Conservation (phyloP, 1,140 invertebrate species). For the Lepidotrigona ventralis region DNA sequence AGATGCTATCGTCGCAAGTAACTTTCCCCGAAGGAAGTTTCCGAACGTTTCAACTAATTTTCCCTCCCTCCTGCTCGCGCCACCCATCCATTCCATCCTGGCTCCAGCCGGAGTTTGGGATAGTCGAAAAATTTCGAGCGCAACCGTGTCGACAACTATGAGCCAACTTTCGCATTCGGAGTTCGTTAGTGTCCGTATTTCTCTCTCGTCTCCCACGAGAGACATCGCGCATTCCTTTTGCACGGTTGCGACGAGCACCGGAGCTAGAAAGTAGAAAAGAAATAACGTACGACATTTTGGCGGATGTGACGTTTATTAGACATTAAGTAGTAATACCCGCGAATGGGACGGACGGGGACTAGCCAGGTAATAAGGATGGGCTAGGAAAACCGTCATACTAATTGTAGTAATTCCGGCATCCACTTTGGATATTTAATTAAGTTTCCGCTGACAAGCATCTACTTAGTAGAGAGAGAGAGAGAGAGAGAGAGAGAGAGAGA, state of each 20-base stretch:
- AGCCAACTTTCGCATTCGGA: slow-evolving; percentile 52
- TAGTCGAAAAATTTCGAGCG: slow-evolving; percentile 39
- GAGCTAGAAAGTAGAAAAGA: slow-evolving; percentile 42
- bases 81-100: background rate
- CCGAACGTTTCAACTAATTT: slow-evolving; percentile 38
- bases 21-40: slow-evolving; percentile 18
- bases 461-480: slow-evolving; percentile 53
- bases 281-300: slow-evolving; percentile 62
- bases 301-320: slow-evolving; percentile 79
- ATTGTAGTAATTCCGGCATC: slow-evolving; percentile 79
- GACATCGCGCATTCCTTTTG: slow-evolving; percentile 50
- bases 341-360: slow-evolving; percentile 72
- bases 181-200: slow-evolving; percentile 39
- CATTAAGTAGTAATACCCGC: slow-evolving; percentile 79
- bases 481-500: background rate
- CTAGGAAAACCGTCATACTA: slow-evolving; percentile 76
- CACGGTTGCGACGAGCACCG: background rate
- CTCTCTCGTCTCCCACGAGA: background rate
- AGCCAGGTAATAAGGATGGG: slow-evolving; percentile 75
- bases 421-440: slow-evolving; percentile 81
- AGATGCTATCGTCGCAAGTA: slow-evolving; percentile 38
- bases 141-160: slow-evolving; percentile 51
- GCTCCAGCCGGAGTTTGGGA: slow-evolving; percentile 17
- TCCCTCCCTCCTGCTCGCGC: background rate
- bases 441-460: slow-evolving; percentile 78